Base-by-base conservation (phyloP, 2,113 vertebrate species). In the Mesembrinibis cayennensis region DNA sequence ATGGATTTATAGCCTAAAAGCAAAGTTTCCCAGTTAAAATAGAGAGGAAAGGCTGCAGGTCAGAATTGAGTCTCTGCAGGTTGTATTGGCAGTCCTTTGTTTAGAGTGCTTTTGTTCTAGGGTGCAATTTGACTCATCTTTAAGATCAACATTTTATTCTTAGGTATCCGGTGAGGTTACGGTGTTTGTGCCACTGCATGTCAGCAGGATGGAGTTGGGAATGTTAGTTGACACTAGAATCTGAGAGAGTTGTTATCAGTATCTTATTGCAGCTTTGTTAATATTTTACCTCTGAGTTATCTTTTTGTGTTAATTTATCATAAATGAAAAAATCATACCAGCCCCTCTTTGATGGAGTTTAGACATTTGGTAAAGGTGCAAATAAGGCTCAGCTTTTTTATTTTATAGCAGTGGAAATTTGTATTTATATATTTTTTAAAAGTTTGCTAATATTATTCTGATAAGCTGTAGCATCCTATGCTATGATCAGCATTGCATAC, bases 401-500 rank as follows among this genome's bases (percentile, higher is more conserved):
- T 58, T 83, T 89, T 12, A 40, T 4, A 52, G 38, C 9, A 42
- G 29, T 20, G 23, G 36, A 38, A 18, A 38, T n/a, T 66, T 67
- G 13, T 79, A 30, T 81, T 70, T 56, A 13, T 74, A 2, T 36
- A 10, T 40, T 55, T 81, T 27, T 44, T 13, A 13, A 50, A 44
- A 62, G 52, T n/a, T 44, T 34, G 7, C 5, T 61, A 8, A 14
- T 45, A 27, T 32, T 65, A 32, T 38, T 91, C 34, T 47, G 16
- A 16, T 13, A 18, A 61, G 11, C 17, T 18, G 1, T 8, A 14
- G 13, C 20, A 61, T 42, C 22, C 16, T n/a, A 2, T 27, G 4
- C 40, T 32, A 3, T 47, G 26, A 13, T 42, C 40, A 42, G 6
- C 36, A 2, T 9, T 42, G 44, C 2, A 0, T 1, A 49, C 12